A percentile compares a stretch with the other conserved stretches of the same genome.
Evolutionary conservation across 2,888 invertebrate species (phyloP).

Genomic region (Tubulanus polymorphus): DNA sequence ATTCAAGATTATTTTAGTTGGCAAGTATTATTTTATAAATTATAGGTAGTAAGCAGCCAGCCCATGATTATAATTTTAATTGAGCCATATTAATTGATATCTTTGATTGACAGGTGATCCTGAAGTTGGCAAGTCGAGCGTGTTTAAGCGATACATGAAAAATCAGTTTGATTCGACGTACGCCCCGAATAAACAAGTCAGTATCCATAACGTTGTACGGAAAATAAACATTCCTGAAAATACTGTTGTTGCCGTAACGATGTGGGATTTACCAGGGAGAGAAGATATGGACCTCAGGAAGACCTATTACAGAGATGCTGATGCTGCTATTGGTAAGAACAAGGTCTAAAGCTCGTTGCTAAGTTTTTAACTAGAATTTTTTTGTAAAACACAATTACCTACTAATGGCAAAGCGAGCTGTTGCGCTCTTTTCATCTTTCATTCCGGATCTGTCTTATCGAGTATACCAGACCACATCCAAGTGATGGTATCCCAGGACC

Average conservation of each 20-base stretch:
- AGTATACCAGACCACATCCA: too few species aligned
- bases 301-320: conserved; percentile 40
- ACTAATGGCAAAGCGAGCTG: too few species aligned
- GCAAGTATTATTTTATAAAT: conserved; percentile 22
- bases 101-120: conserved; percentile 31
- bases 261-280: conserved; percentile 45
- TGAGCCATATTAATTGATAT: neutral
- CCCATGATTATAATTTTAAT: neutral
- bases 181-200: conserved; percentile 33
- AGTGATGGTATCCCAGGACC: too few species aligned
- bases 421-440: too few species aligned
- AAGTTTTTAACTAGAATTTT: neutral
- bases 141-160: conserved; percentile 32
- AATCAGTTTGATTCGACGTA: conserved; percentile 42
- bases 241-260: conserved; percentile 36
- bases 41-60: too few species aligned
- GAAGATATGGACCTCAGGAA: conserved; percentile 43
- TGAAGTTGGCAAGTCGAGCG: conserved; percentile 38
- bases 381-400: too few species aligned
- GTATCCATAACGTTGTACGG: conserved; percentile 34
- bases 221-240: conserved; percentile 44
- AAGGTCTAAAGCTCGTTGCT: neutral
- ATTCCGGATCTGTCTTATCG: too few species aligned
- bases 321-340: conserved; percentile 41
- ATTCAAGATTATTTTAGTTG: conserved; percentile 36